These are phyloP conservation scores for Sesia apiformis DNA, from an alignment of 2,888 invertebrate species.

Conservation along the genomic window DNA sequence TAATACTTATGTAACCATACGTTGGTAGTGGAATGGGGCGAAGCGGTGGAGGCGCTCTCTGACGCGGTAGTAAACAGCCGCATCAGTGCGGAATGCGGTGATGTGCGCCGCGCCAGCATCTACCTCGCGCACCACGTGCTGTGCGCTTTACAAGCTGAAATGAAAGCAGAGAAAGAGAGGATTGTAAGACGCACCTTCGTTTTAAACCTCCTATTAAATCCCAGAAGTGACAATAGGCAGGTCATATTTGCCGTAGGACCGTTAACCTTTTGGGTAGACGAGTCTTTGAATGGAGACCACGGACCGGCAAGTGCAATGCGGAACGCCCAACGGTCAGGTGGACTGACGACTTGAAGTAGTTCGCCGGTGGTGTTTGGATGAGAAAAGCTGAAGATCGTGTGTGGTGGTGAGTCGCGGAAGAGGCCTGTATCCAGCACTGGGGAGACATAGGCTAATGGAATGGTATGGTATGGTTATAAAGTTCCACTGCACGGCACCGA, in stretches of 20 bases:
- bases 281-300: no score
- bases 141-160: slow-evolving; percentile 30
- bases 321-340: no score
- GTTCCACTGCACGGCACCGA: no score
- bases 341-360: no score
- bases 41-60: slow-evolving; percentile 51
- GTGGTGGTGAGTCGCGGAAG: no score
- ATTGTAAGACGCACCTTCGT: slow-evolving; percentile 14
- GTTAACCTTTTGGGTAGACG: no score
- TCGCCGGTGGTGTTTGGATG: no score
- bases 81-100: slow-evolving; percentile 37
- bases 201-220: neutral
- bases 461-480: neutral
- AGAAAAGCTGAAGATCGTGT: no score
- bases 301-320: no score
- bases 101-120: slow-evolving; percentile 39
- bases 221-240: neutral
- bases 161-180: slow-evolving; percentile 39
- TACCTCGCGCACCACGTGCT: slow-evolving; percentile 49
- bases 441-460: no score
- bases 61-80: slow-evolving; percentile 48
- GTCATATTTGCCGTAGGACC: neutral
- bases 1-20: no score
- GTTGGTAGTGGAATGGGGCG: slow-evolving; percentile 58
- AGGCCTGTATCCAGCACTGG: no score